Conservation (phyloP, 2,888 invertebrate genomes). For the Junonia oenone region DNA sequence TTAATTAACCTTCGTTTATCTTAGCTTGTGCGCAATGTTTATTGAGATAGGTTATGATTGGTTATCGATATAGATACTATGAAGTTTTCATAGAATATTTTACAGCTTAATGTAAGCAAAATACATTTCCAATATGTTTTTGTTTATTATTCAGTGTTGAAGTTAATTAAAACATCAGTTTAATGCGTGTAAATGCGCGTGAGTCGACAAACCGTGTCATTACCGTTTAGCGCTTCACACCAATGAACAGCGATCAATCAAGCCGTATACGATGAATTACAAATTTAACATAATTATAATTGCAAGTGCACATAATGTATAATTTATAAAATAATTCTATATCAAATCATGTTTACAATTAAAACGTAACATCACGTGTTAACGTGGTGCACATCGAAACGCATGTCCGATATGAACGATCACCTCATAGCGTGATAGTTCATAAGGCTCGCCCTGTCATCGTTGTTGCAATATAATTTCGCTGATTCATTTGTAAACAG, state of each 20-base stretch:
- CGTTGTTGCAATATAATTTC: not conserved
- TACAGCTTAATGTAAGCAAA: not conserved
- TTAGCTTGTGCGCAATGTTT: not conserved
- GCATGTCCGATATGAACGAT: not conserved
- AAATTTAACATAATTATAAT: not conserved
- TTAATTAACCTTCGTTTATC: not conserved
- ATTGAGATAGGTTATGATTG: not conserved
- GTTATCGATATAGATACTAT: not conserved
- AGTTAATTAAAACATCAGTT: not conserved
- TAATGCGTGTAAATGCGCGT: not conserved
- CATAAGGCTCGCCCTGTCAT: not conserved
- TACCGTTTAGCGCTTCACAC: slow-evolving; percentile 1
- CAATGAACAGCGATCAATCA: not conserved
- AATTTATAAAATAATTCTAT: too few species aligned
- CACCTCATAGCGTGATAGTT: not conserved
- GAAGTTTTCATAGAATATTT: too few species aligned
- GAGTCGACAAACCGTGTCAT: slow-evolving; percentile 5
- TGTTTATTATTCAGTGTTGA: not conserved
- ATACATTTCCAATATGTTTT: not conserved
- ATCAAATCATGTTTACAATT: too few species aligned
- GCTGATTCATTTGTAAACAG: not conserved
- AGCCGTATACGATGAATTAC: not conserved
- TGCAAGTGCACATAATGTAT: not conserved
- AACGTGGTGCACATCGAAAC: not conserved
- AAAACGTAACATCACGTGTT: not conserved